A percentile compares a stretch with the other conserved stretches of the same genome.
phyloP scores from a whole-genome alignment of 2,888 invertebrate species.

The Spisula subtruncata region DNA sequence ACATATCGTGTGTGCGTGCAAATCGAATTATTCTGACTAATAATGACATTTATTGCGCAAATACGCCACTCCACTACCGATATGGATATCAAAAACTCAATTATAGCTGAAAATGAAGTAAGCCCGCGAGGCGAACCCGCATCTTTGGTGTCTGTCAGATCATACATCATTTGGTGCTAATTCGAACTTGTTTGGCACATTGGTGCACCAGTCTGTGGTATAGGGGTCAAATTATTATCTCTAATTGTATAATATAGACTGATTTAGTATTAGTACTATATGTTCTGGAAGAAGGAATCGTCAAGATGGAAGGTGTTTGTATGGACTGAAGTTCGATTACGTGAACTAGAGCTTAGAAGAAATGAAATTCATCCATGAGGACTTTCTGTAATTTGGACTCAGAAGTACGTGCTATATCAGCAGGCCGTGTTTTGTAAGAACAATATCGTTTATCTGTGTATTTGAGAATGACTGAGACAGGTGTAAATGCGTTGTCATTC shows the following conservation, averaged over 20 bases:
- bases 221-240: background rate
- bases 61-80: background rate
- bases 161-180: background rate
- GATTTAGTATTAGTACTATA: background rate
- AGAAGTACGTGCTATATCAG: no score
- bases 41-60: background rate
- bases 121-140: background rate
- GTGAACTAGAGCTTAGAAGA: no score
- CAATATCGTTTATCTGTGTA: no score
- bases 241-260: background rate
- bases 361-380: no score
- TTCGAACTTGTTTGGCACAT: conserved; percentile 19
- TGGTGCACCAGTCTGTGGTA: background rate
- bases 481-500: no score
- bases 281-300: background rate
- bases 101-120: conserved; percentile 13
- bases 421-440: no score
- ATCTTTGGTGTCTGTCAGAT: background rate
- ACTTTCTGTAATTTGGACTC: no score
- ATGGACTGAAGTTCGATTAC: no score
- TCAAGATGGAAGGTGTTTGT: background rate
- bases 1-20: background rate
- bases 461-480: no score
- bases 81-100: background rate
- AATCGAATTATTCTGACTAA: background rate